Percentiles rank a stretch among this genome's conserved stretches.
phyloP scores from a whole-genome alignment of 2,888 invertebrate genomes.

The Aphodius granarius region DNA sequence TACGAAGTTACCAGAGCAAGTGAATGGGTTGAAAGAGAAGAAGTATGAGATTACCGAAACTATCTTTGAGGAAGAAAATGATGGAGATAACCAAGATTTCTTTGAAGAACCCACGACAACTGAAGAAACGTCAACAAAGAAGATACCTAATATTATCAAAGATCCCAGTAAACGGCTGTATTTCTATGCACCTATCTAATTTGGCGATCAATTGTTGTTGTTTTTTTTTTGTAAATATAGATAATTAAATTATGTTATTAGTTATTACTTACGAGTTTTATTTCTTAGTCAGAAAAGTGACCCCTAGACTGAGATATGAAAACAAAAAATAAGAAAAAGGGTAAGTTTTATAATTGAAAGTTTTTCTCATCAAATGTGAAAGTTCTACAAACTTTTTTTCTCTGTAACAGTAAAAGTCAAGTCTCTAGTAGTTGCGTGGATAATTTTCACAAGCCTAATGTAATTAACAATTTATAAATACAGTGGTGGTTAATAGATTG shows the following conservation, averaged over 20 bases:
- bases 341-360: neutral
- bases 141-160: constrained; percentile 43
- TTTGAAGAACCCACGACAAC: constrained; percentile 5
- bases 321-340: neutral
- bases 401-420: neutral
- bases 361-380: neutral
- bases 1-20: constrained; percentile 40
- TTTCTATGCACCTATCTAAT: constrained; percentile 46
- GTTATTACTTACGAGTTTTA: neutral
- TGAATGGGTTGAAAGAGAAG: constrained; percentile 41
- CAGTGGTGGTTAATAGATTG: neutral
- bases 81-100: constrained; percentile 13
- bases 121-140: constrained; percentile 20
- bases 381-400: neutral
- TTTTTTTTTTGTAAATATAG: neutral
- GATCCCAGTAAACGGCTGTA: constrained; percentile 52
- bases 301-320: neutral
- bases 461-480: neutral
- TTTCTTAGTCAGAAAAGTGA: neutral
- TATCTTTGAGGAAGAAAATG: constrained; percentile 14
- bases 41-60: constrained; percentile 5
- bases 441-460: neutral
- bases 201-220: neutral
- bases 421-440: neutral
- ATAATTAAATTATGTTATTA: neutral